A percentile compares a stretch with the other conserved stretches of the same genome.
Conservation (phyloP, 2,888 invertebrate species). For the Nezara viridula region DNA sequence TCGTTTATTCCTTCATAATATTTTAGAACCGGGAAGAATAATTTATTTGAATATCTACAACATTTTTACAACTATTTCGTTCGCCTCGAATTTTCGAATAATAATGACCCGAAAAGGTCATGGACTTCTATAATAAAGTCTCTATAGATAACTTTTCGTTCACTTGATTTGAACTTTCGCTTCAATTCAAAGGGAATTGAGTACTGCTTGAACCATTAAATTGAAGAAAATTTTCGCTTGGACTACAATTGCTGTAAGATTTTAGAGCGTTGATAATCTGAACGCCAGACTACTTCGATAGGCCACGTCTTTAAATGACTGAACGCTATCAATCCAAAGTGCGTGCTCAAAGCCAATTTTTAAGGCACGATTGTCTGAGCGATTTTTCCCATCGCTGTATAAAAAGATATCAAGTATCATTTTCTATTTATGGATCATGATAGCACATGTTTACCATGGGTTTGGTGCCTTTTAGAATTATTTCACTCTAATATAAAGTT, state of each 20-base stretch:
- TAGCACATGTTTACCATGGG: background rate
- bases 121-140: no score
- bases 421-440: background rate
- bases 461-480: background rate
- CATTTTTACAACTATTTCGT: no score
- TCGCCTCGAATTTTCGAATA: no score
- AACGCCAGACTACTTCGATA: background rate
- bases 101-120: no score
- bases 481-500: background rate
- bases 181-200: no score
- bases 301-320: background rate
- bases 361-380: background rate
- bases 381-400: background rate
- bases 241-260: background rate
- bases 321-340: background rate
- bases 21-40: no score
- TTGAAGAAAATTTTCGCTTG: background rate
- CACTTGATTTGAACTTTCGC: no score
- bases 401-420: background rate
- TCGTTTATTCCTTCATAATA: no score
- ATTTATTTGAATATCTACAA: no score
- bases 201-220: no score
- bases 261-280: background rate
- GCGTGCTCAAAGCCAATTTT: background rate
- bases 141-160: no score